Base-by-base conservation (phyloP, 2,113 vertebrate genomes). In the Notothenia coriiceps region DNA sequence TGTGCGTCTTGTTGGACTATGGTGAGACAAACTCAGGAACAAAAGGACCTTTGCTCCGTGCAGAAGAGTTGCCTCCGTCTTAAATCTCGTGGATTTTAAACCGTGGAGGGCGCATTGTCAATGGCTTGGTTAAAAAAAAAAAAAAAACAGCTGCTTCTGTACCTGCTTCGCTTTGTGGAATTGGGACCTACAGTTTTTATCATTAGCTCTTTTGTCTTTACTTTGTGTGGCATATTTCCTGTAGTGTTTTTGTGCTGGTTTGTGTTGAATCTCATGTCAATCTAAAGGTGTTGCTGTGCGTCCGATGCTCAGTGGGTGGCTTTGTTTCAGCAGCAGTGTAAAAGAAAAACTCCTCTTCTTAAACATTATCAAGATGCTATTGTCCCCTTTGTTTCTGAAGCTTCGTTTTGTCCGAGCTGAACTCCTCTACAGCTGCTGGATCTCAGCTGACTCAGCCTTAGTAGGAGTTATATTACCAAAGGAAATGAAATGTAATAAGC, bases 11-110 rank as follows among this genome's bases (percentile, higher is more conserved):
- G 67, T 64, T 82, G 63, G 61, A 79, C 49, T 49, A 15, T 35
- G 62, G 64, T 75, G 81, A 80, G 80, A 85, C 72, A 57, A 46
- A 89, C 89, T 92, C 89, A 88, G 90, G 88, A 88, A 84, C 84
- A 50, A 79, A 61, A 64, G 56, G 70, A 80, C 44, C 43, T 56
- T 2, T 52, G 76, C 77, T 79, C 71, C 69, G 70, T 74, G 62
- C 50, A 55, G 71, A 69, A 49, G 65, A 56, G 65, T 60, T 35
- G 75, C 74, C 72, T 66, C 64, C 25, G 51, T 71, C 62, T 69
- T 73, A 62, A 50, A 59, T 70, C 61, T 17, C 12, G 6, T 59
- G 64, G 73, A 66, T 20, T 66, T 67, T 7, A n/a, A 67, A 65
- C 10, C 44, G 35, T 62, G 56, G 51, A 80, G 25, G 61, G 77